Conservation (phyloP, 2,113 vertebrate species). For the Porphyrio hochstetteri region DNA sequence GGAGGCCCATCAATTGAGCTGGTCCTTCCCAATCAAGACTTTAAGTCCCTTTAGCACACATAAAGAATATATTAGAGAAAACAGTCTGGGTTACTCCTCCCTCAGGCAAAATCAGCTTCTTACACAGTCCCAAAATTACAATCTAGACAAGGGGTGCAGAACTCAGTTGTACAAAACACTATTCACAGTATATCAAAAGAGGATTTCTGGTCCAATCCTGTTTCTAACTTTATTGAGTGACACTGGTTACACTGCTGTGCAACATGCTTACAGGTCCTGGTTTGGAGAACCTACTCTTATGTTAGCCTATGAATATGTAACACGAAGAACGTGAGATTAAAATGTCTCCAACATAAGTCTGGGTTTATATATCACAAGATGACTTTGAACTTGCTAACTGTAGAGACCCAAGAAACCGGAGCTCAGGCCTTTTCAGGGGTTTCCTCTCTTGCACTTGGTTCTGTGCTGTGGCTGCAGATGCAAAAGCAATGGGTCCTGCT, state of each 20-base stretch:
- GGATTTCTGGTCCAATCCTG: neutral
- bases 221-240: neutral
- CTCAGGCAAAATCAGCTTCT: neutral
- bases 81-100: too few species aligned
- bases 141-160: neutral
- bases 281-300: neutral
- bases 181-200: neutral
- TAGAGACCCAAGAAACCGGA: neutral
- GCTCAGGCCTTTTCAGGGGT: neutral
- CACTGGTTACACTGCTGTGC: neutral
- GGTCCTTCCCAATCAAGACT: too few species aligned
- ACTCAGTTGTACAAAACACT: neutral
- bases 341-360: accelerated
- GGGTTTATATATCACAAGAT: neutral
- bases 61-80: too few species aligned
- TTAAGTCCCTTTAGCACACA: too few species aligned
- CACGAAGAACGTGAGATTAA: neutral
- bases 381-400: neutral
- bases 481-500: neutral
- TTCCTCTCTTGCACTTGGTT: neutral
- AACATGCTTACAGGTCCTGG: neutral
- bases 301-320: accelerated
- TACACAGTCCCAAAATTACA: neutral
- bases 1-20: too few species aligned
- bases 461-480: neutral